A percentile compares a stretch with the other conserved stretches of the same genome.
Evolutionary conservation across 2,797 vertebrate species (phyloP).

Genomic region (Scleropages formosus): DNA sequence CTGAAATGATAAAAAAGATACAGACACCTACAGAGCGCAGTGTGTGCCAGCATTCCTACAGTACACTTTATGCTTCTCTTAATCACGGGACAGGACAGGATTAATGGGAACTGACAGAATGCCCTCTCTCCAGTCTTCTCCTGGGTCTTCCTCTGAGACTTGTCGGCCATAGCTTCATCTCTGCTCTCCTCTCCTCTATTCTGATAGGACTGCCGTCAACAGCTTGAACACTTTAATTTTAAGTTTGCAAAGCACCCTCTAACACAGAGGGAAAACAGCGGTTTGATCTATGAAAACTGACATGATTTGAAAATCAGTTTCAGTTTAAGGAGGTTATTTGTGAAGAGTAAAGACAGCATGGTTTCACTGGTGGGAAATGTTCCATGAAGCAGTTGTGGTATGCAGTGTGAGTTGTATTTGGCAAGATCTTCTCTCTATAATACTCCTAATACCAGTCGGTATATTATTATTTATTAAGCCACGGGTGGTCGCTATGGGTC

Average conservation of each 20-base stretch:
- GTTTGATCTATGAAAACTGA: slow-evolving; percentile 11
- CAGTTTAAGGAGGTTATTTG: not conserved
- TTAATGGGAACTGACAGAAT: slow-evolving; percentile 13
- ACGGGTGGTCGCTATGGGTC: too few relatives aligned
- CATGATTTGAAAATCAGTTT: slow-evolving; percentile 20
- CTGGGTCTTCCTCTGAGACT: not conserved
- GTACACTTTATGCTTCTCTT: not conserved
- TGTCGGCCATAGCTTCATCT: not conserved
- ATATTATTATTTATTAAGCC: too few relatives aligned
- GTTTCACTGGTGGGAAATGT: not conserved
- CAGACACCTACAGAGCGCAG: not conserved
- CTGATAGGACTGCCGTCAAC: not conserved
- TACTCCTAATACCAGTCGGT: too few relatives aligned
- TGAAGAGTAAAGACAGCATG: not conserved
- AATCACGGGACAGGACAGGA: not conserved
- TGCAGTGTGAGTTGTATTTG: not conserved
- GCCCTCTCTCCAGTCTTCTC: not conserved
- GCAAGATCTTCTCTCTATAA: not conserved
- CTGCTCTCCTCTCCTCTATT: not conserved
- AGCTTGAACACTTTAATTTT: not conserved
- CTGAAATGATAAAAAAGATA: not conserved
- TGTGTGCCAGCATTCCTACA: not conserved
- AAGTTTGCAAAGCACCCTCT: not conserved
- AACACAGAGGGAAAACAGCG: not conserved
- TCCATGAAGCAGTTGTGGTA: not conserved